Evolutionary conservation across 2,888 invertebrate species (phyloP).

Genomic region (Ptycholaimellus sp.): DNA sequence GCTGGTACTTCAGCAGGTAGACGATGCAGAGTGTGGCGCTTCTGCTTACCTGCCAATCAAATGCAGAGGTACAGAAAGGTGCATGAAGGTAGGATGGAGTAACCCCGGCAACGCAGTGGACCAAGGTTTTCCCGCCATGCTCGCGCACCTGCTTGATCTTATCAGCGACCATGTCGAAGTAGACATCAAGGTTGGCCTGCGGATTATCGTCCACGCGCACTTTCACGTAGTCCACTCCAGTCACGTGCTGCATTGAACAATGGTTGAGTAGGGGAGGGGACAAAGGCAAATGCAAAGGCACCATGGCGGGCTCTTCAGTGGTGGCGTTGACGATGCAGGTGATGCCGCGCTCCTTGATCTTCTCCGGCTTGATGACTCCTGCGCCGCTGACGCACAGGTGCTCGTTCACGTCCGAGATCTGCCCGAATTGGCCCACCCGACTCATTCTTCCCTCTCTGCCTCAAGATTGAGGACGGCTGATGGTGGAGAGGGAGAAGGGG

Average conservation of each 20-base stretch:
- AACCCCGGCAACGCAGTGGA: constrained; percentile 73
- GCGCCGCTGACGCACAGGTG: constrained; percentile 55
- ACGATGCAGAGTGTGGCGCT: constrained; percentile 60
- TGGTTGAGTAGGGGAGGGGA: too few species aligned
- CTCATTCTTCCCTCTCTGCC: too few species aligned
- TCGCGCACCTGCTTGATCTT: constrained; percentile 20
- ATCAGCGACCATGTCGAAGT: constrained; percentile 41
- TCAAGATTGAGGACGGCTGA: too few species aligned
- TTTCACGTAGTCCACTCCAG: constrained; percentile 38
- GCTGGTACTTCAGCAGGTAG: constrained; percentile 58
- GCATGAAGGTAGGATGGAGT: too few species aligned
- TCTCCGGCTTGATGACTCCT: constrained; percentile 43
- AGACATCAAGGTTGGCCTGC: constrained; percentile 43
- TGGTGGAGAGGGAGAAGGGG: too few species aligned
- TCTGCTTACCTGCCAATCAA: too few species aligned
- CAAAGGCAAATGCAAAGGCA: too few species aligned
- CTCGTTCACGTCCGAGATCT: constrained; percentile 43
- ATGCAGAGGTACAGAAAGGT: too few species aligned
- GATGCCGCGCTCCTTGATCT: constrained; percentile 38
- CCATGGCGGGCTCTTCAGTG: constrained; percentile 45
- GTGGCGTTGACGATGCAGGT: constrained; percentile 58
- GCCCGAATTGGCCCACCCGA: constrained; percentile 19
- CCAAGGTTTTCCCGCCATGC: constrained; percentile 42
- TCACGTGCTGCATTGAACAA: too few species aligned
- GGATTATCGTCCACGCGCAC: constrained; percentile 51